phyloP scores from a whole-genome alignment of 2,888 invertebrate species.

The Melanostoma mellinum region DNA sequence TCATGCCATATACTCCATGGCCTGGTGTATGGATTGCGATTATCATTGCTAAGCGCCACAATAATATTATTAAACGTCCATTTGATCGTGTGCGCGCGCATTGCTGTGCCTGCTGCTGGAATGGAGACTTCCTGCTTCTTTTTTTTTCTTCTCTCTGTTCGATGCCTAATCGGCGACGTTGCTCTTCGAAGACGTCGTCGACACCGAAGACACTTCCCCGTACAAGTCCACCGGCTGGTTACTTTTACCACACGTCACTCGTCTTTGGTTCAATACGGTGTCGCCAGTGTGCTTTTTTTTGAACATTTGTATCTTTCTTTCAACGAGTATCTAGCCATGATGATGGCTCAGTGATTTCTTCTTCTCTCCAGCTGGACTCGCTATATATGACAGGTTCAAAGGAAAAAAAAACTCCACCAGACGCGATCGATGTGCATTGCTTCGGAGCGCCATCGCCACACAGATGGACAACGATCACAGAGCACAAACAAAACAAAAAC shows the following conservation, averaged over 20 bases:
- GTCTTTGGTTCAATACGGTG: conserved; percentile 45
- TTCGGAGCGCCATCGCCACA: conserved; percentile 69
- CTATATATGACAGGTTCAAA: conserved; percentile 6
- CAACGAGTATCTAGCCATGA: conserved; percentile 8
- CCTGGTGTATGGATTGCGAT: conserved; percentile 52
- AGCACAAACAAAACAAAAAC: conserved; percentile 5
- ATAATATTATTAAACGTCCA: conserved; percentile 67
- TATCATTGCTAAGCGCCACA: conserved; percentile 68
- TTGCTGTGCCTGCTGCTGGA: conserved; percentile 53
- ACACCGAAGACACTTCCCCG: conserved; percentile 36
- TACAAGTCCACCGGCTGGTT: conserved; percentile 28
- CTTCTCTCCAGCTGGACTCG: conserved; percentile 34
- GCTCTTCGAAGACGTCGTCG: neutral
- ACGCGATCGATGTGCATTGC: conserved; percentile 32
- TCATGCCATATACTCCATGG: conserved; percentile 16
- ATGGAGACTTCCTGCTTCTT: conserved; percentile 72
- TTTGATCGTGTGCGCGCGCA: conserved; percentile 68
- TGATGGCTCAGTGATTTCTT: conserved; percentile 43
- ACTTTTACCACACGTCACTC: conserved; percentile 55
- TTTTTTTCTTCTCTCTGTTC: conserved; percentile 42
- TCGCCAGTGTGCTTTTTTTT: conserved; percentile 57
- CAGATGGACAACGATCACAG: conserved; percentile 50
- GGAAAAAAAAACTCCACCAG: conserved; percentile 11
- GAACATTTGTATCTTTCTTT: conserved; percentile 3
- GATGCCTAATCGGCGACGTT: conserved; percentile 56